Conservation (phyloP, 2,797 vertebrate species). For the Lepilemur septentrionalis region DNA sequence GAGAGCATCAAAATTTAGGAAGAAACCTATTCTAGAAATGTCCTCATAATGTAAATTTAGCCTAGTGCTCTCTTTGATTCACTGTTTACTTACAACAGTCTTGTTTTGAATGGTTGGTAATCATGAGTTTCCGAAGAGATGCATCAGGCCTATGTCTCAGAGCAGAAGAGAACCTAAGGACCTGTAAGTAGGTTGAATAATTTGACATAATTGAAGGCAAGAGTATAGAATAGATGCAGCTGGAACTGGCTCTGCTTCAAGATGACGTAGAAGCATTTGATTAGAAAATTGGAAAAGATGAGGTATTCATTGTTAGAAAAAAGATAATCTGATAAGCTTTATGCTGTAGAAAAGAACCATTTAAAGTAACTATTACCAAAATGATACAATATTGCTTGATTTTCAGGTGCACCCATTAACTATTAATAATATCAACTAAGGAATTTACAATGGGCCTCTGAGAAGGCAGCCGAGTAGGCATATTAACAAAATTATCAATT, state of each 20-base stretch:
- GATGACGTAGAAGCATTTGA: slow-evolving; percentile 83
- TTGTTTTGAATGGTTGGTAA: slow-evolving; percentile 81
- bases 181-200: slow-evolving; percentile 81
- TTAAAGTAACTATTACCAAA: slow-evolving; percentile 80
- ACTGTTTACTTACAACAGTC: slow-evolving; percentile 84
- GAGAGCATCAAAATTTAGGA: not conserved
- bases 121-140: slow-evolving; percentile 80
- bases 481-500: slow-evolving; percentile 47
- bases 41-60: slow-evolving; percentile 55
- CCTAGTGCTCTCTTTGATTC: slow-evolving; percentile 80
- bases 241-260: slow-evolving; percentile 79
- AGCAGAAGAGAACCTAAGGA: slow-evolving; percentile 81
- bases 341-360: slow-evolving; percentile 81
- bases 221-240: slow-evolving; percentile 81
- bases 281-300: slow-evolving; percentile 85
- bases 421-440: slow-evolving; percentile 84
- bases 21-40: slow-evolving; percentile 71
- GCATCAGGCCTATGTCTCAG: slow-evolving; percentile 70
- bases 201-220: slow-evolving; percentile 81
- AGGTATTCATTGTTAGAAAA: slow-evolving; percentile 84
- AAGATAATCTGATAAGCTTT: slow-evolving; percentile 77
- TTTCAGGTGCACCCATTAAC: slow-evolving; percentile 86
- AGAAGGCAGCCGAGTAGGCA: slow-evolving; percentile 4
- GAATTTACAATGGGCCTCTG: slow-evolving; percentile 71
- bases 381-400: slow-evolving; percentile 84